These are phyloP conservation scores for Plagodis dolabraria DNA, from an alignment of 2,888 invertebrate genomes.

Conservation along the genomic window DNA sequence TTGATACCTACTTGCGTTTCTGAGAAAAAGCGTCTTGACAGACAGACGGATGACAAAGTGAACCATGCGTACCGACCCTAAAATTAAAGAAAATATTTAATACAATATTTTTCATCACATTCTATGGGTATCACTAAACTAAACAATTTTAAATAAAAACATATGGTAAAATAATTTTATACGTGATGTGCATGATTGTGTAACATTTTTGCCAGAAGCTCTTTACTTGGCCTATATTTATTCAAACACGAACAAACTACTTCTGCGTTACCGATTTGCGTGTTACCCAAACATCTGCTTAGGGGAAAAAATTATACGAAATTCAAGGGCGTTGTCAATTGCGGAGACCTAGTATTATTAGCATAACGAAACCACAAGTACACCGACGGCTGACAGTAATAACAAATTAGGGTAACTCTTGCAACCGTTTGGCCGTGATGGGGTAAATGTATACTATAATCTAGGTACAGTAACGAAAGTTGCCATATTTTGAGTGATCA, in stretches of 20 bases:
- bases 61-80: too few relatives aligned
- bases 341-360: conserved; percentile 57
- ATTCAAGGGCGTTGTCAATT: conserved; percentile 44
- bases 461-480: conserved; percentile 9
- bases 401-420: conserved; percentile 76
- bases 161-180: too few relatives aligned
- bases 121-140: too few relatives aligned
- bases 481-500: background rate
- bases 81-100: too few relatives aligned
- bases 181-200: background rate
- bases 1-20: too few relatives aligned
- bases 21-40: too few relatives aligned
- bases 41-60: too few relatives aligned
- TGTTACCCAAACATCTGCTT: conserved; percentile 24
- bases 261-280: conserved; percentile 17
- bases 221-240: conserved; percentile 20
- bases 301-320: conserved; percentile 12
- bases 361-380: conserved; percentile 70
- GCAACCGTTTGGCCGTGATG: conserved; percentile 24
- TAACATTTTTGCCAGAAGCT: conserved; percentile 2
- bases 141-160: background rate
- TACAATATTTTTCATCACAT: too few relatives aligned
- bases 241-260: conserved; percentile 15
- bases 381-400: conserved; percentile 64
- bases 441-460: conserved; percentile 1